phyloP scores from a whole-genome alignment of 2,888 invertebrate genomes.

The Caenorhabditis uteleia region DNA sequence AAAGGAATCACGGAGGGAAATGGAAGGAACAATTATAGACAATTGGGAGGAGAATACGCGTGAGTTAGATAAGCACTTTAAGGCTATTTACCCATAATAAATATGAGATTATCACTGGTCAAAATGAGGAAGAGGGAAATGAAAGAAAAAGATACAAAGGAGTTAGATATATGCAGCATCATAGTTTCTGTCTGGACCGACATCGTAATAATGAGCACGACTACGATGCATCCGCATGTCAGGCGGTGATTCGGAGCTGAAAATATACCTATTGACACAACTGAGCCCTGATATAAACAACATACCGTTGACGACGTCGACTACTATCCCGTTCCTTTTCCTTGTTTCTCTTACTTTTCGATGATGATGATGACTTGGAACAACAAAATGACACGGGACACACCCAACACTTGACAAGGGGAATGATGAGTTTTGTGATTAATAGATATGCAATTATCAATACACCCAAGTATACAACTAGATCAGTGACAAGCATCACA shows the following conservation, averaged over 20 bases:
- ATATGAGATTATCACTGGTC: no score
- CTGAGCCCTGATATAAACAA: no score
- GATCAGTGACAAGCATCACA: slow-evolving; percentile 52
- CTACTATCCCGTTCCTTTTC: background rate
- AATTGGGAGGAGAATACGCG: no score
- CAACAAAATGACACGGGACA: slow-evolving; percentile 36
- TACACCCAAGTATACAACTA: slow-evolving; percentile 50
- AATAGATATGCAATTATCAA: slow-evolving; percentile 50
- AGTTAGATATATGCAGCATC: slow-evolving; percentile 1
- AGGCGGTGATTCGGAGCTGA: background rate
- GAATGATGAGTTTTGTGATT: slow-evolving; percentile 54
- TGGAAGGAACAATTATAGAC: no score
- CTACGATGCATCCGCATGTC: background rate
- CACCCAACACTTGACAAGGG: slow-evolving; percentile 51
- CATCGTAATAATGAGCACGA: background rate
- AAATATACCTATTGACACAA: background rate
- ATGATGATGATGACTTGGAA: slow-evolving; percentile 2
- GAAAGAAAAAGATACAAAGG: background rate
- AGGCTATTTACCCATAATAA: no score
- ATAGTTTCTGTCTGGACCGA: background rate
- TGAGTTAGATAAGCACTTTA: no score
- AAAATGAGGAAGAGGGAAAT: no score
- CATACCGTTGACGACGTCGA: background rate
- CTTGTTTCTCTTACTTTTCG: slow-evolving; percentile 7
- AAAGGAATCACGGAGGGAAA: no score